Evolutionary conservation across 2,888 invertebrate genomes (phyloP), one percentile per base, ranked within the genome.

Genomic region (Drosophila subquinaria): DNA sequence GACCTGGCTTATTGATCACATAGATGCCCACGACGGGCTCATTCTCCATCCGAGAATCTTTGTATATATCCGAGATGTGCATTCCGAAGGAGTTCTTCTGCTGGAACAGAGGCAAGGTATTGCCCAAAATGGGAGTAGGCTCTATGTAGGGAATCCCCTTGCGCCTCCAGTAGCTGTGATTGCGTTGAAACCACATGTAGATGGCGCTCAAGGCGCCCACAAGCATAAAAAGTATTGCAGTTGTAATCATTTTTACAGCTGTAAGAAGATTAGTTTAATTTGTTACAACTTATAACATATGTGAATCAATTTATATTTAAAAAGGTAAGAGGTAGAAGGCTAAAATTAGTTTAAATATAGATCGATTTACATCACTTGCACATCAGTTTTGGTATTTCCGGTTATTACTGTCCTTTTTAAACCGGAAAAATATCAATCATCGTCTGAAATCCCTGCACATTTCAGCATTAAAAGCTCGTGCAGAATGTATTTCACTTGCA

Each of bases 81-180:
- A 92, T 36, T 0, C 92, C 91, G 9, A 92, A 82, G 10, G 91
- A 85, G 30, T 77, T 89, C 43, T 83, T 82, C 20, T 91, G 56
- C 1, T 85, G 69, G 0, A 93, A 42, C 38, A 92, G 88, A 1
- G 92, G 88, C 35, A 69, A 71, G 1, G 93, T 91, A 61, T 93
- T 94, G 8, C 94, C 94, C 5, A 93, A 69, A n/a, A 94, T 84
- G 0, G 92, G 90, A 0, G 85, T 88, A 0, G 94, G 92, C 10
- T 90, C 59, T 1, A 93, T 66, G 64, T 91, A 92, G 1, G 91
- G 79, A 1, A 94, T 70, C 4, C 93, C 93, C 1, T 90, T 90
- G 8, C 91, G 88, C 15, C 84, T 90, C 94, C 88, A 93, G 70
- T 91, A 92, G 36, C 69, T 76, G 20, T 86, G 90, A 15, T 71